Conservation (phyloP, 2,113 vertebrate genomes). For the Trematomus loennbergii region DNA sequence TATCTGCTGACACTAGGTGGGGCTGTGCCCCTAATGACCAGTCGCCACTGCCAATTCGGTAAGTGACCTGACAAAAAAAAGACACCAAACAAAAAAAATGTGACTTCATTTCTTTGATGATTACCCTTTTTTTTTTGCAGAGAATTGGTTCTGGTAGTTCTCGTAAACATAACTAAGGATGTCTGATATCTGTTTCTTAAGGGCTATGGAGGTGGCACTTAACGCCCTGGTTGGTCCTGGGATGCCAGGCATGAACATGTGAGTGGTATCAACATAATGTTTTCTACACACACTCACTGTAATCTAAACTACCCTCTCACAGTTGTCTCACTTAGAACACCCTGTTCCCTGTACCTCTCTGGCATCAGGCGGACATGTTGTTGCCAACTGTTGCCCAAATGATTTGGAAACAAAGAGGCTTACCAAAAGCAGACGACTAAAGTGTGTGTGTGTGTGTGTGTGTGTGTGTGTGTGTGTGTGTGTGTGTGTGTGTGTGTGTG, state of each 20-base stretch:
- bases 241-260: conserved; percentile 99
- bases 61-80: too few relatives aligned
- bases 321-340: not conserved
- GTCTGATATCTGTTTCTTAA: conserved; percentile 85
- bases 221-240: conserved; percentile 97
- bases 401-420: conserved; percentile 42
- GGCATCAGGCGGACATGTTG: conserved; percentile 59
- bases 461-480: conserved; percentile 58
- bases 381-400: conserved; percentile 63
- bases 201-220: conserved; percentile 96
- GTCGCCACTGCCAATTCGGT: too few relatives aligned
- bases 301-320: conserved; percentile 2
- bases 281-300: not conserved
- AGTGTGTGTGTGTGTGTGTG: conserved; percentile 12
- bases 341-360: conserved; percentile 55
- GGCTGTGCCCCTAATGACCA: too few relatives aligned
- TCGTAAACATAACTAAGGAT: not conserved
- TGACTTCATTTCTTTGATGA: too few relatives aligned
- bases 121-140: too few relatives aligned
- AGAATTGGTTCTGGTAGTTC: not conserved
- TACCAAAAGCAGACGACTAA: conserved; percentile 51
- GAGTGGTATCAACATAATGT: conserved; percentile 68
- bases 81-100: too few relatives aligned
- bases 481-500: conserved; percentile 42
- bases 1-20: too few relatives aligned